These are phyloP conservation scores for Axinella damicornis DNA, from an alignment of 37 sponge, comb jelly and placozoan species.

Conservation along the genomic window DNA sequence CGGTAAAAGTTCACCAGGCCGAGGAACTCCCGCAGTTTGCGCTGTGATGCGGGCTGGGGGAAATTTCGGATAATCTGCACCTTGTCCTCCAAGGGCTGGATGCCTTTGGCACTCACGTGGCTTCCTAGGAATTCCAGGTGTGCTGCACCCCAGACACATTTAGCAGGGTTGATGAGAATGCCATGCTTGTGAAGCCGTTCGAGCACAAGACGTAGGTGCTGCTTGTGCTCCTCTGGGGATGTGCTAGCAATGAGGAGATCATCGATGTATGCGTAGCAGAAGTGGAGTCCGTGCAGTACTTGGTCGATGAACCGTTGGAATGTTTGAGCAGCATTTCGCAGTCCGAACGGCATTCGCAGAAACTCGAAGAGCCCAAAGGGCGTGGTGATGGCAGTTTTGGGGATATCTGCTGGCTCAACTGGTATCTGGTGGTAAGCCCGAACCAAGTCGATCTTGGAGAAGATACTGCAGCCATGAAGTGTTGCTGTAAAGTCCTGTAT, in stretches of 20 bases:
- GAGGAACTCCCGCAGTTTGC: too few relatives aligned
- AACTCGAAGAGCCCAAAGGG: too few relatives aligned
- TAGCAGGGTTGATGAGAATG: not conserved
- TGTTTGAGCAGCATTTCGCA: too few relatives aligned
- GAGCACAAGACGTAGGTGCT: slow-evolving; percentile 18
- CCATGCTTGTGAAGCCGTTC: slow-evolving; percentile 6
- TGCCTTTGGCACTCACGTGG: not conserved
- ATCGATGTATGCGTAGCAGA: slow-evolving; percentile 58
- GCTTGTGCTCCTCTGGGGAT: slow-evolving; percentile 42
- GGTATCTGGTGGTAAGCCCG: slow-evolving; percentile 68
- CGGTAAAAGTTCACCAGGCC: slow-evolving; percentile 71
- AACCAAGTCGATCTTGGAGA: too few relatives aligned
- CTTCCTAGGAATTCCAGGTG: slow-evolving; percentile 13
- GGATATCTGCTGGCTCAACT: slow-evolving; percentile 53
- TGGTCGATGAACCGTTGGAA: too few relatives aligned
- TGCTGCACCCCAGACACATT: not conserved
- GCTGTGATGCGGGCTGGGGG: too few relatives aligned
- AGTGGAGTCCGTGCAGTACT: slow-evolving; percentile 37
- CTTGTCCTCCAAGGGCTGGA: slow-evolving; percentile 3
- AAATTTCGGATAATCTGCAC: slow-evolving; percentile 45
- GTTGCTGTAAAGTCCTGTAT: too few relatives aligned
- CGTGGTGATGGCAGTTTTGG: slow-evolving; percentile 55
- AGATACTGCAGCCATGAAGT: too few relatives aligned
- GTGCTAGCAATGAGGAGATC: slow-evolving; percentile 33
- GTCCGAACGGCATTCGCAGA: too few relatives aligned